Conservation (phyloP, 2,797 vertebrate genomes). For the Discoglossus pictus region DNA sequence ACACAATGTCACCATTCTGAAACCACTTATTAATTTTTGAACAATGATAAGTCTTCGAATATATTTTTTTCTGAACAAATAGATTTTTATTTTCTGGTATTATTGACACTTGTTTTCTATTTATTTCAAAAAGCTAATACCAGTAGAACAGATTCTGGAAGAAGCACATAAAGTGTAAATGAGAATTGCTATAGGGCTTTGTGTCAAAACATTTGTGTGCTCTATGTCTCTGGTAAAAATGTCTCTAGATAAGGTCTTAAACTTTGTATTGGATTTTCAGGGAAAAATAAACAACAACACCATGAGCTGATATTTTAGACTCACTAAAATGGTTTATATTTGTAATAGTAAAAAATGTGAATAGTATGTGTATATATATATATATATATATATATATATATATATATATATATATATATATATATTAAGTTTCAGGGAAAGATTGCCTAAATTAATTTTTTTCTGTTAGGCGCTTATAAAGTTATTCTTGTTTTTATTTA, state of each 20-base stretch:
- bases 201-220: conserved; percentile 9
- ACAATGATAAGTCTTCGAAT: background rate
- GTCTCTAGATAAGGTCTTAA: background rate
- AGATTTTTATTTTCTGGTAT: background rate
- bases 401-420: no score
- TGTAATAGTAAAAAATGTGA: conserved; percentile 31
- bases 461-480: conserved; percentile 5
- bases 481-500: conserved; percentile 15
- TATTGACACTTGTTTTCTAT: conserved; percentile 1
- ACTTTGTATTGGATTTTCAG: conserved; percentile 1
- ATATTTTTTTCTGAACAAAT: background rate
- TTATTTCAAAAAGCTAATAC: conserved; percentile 5
- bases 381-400: no score
- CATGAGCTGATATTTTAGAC: conserved; percentile 7
- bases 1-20: no score
- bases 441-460: conserved; percentile 14
- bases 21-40: no score
- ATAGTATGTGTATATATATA: no score
- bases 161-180: conserved; percentile 8
- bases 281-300: background rate
- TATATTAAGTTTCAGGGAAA: conserved; percentile 14
- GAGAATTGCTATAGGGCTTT: conserved; percentile 10
- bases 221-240: background rate
- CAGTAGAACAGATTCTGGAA: background rate
- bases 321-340: conserved; percentile 20